These are phyloP conservation scores for Drosophila mayri DNA, from an alignment of 1,140 invertebrate species.

Conservation along the genomic window DNA sequence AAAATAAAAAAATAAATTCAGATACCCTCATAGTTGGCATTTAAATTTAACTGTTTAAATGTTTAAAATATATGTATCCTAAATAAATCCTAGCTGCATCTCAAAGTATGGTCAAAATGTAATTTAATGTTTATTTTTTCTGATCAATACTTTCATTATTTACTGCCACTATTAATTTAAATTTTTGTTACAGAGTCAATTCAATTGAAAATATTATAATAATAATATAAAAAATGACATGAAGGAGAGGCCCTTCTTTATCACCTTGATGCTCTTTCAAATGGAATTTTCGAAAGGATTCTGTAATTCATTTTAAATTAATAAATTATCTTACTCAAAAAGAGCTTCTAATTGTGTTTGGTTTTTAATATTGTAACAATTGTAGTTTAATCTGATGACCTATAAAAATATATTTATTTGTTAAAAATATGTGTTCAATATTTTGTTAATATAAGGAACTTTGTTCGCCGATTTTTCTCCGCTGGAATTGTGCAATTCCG, in stretches of 20 bases:
- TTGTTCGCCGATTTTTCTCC: slow-evolving; percentile 15
- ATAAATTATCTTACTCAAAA: neutral
- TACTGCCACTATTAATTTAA: no score
- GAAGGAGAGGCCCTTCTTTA: neutral
- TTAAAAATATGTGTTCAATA: neutral
- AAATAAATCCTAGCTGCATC: no score
- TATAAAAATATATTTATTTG: neutral
- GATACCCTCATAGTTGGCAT: no score
- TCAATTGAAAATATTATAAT: no score
- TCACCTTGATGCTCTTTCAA: neutral
- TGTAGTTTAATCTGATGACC: neutral
- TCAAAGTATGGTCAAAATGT: no score
- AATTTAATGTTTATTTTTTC: no score
- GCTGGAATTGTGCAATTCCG: slow-evolving; percentile 49
- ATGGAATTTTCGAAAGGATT: neutral
- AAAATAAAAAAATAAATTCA: no score
- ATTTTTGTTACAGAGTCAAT: no score
- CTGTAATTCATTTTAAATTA: neutral
- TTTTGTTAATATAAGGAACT: neutral
- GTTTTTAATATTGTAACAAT: neutral
- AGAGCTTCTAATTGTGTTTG: neutral
- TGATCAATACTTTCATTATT: no score
- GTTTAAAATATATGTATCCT: no score
- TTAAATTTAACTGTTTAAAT: no score
- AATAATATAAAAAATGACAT: no score